Evolutionary conservation across 2,888 invertebrate species (phyloP).

Genomic region (Argynnis bischoffii): DNA sequence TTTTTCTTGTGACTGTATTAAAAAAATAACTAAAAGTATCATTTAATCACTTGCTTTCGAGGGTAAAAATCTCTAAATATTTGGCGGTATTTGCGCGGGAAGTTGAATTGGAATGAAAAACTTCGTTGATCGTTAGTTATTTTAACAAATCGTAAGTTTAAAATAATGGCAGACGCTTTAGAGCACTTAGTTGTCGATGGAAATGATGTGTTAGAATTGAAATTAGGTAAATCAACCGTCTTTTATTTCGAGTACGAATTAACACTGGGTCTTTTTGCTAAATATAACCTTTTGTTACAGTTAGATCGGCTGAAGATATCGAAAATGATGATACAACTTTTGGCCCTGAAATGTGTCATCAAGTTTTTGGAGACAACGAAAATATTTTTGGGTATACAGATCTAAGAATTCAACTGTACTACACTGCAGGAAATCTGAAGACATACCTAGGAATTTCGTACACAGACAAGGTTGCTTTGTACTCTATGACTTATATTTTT

Average conservation of each 20-base stretch:
- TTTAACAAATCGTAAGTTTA: constrained; percentile 5
- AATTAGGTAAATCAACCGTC: constrained; percentile 66
- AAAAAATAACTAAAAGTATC: background rate
- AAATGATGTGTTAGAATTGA: constrained; percentile 81
- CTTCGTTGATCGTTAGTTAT: constrained; percentile 29
- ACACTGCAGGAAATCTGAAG: constrained; percentile 90
- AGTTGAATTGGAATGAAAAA: constrained; percentile 44
- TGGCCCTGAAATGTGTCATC: constrained; percentile 94
- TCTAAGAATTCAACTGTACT: constrained; percentile 89
- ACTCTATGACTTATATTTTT: background rate
- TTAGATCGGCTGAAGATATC: constrained; percentile 85
- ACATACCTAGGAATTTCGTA: constrained; percentile 91
- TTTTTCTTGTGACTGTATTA: background rate
- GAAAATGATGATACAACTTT: constrained; percentile 85
- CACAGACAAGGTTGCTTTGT: constrained; percentile 81
- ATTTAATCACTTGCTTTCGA: background rate
- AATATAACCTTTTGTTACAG: constrained; percentile 56
- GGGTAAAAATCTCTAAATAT: constrained; percentile 9
- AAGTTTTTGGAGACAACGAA: constrained; percentile 95
- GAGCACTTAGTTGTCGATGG: constrained; percentile 80
- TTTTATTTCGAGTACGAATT: background rate
- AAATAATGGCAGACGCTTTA: constrained; percentile 73
- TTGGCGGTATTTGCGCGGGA: constrained; percentile 53
- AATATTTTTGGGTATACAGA: constrained; percentile 97
- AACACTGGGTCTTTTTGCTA: background rate